These are phyloP conservation scores for Scylla paramamosain DNA, from an alignment of 1,140 invertebrate genomes.

Conservation along the genomic window DNA sequence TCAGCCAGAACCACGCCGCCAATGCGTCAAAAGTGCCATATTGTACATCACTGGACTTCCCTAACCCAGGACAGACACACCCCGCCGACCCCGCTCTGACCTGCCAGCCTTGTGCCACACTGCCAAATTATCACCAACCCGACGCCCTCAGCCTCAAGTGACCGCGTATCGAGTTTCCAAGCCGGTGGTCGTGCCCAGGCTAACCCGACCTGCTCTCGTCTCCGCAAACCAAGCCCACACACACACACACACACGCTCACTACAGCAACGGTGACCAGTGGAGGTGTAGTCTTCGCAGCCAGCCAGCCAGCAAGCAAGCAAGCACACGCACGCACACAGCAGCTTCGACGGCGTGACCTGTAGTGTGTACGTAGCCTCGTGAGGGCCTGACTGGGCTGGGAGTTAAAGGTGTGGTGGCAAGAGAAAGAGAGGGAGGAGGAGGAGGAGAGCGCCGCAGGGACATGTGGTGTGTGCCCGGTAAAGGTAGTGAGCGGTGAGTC, in stretches of 20 bases:
- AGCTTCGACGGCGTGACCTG: slow-evolving; percentile 7
- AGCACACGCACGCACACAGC: background rate
- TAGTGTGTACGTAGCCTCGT: slow-evolving; percentile 29
- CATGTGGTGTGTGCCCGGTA: slow-evolving; percentile 44
- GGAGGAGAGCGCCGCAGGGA: slow-evolving; percentile 46
- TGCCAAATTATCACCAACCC: slow-evolving; percentile 53
- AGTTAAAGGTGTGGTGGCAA: slow-evolving; percentile 59
- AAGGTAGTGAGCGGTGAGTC: background rate
- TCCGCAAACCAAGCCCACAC: background rate
- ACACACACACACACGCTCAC: background rate
- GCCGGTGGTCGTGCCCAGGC: background rate
- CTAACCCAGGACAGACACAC: background rate
- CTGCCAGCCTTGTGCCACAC: slow-evolving; percentile 57
- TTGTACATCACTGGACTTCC: slow-evolving; percentile 43
- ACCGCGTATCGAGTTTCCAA: slow-evolving; percentile 49
- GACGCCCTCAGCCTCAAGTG: slow-evolving; percentile 30
- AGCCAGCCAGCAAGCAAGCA: background rate
- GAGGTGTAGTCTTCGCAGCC: background rate
- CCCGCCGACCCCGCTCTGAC: slow-evolving; percentile 21
- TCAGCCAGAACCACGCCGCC: background rate
- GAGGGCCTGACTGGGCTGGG: slow-evolving; percentile 38
- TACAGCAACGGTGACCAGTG: background rate
- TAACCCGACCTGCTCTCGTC: slow-evolving; percentile 33
- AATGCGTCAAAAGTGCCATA: slow-evolving; percentile 35
- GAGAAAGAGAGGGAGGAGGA: slow-evolving; percentile 32